Conservation (phyloP, 1,140 invertebrate species). For the Propsilocerus akamusi region DNA sequence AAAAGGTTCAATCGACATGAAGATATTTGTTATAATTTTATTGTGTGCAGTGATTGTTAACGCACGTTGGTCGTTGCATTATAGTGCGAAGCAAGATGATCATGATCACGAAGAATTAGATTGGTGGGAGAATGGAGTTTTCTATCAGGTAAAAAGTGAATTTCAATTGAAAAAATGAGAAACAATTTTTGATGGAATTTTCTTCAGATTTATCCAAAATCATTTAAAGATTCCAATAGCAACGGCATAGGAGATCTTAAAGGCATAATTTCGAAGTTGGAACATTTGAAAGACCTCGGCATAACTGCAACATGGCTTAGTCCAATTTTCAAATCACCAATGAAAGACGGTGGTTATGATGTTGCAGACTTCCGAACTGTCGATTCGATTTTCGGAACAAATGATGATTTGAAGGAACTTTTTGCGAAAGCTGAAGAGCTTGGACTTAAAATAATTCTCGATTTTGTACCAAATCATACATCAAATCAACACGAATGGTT, state of each 20-base stretch:
- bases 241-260: slow-evolving; percentile 57
- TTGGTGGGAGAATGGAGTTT: too few species aligned
- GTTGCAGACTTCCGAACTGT: slow-evolving; percentile 46
- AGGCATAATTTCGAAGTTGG: slow-evolving; percentile 36
- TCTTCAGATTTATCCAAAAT: slow-evolving; percentile 58
- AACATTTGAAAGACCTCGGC: slow-evolving; percentile 35
- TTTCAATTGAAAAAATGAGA: too few species aligned
- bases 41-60: too few species aligned
- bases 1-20: too few species aligned
- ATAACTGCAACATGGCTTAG: slow-evolving; percentile 30
- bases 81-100: too few species aligned
- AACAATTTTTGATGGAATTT: too few species aligned
- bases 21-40: too few species aligned
- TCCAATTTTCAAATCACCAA: slow-evolving; percentile 30
- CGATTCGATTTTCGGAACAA: slow-evolving; percentile 46
- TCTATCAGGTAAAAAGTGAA: too few species aligned
- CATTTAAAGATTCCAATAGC: slow-evolving; percentile 50
- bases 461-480: slow-evolving; percentile 74
- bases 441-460: slow-evolving; percentile 56
- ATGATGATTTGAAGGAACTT: slow-evolving; percentile 49
- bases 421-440: slow-evolving; percentile 33
- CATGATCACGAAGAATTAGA: too few species aligned
- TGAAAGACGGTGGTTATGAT: slow-evolving; percentile 46
- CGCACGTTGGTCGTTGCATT: too few species aligned
- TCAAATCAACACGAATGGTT: slow-evolving; percentile 69